Conservation (phyloP, 2,888 invertebrate genomes). For the Scaptomyza polygonia region DNA sequence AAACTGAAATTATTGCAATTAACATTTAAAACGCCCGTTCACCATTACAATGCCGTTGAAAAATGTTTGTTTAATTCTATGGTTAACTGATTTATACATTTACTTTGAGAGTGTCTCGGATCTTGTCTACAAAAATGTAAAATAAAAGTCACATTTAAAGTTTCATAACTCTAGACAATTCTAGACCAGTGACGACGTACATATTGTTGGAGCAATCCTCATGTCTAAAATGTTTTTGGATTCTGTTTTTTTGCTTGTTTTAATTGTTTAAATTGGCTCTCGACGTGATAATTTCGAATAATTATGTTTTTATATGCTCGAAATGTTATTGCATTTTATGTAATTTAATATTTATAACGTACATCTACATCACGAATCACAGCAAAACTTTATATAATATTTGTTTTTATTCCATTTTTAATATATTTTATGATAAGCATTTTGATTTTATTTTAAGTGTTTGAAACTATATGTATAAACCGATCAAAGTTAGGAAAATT, state of each 20-base stretch:
- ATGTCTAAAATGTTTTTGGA: slow-evolving; percentile 69
- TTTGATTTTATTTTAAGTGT: slow-evolving; percentile 42
- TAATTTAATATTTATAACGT: slow-evolving; percentile 83
- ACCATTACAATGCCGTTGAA: slow-evolving; percentile 76
- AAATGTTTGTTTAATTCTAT: slow-evolving; percentile 73
- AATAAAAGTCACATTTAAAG: slow-evolving; percentile 76
- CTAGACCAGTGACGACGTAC: slow-evolving; percentile 71
- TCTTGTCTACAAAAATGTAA: slow-evolving; percentile 74
- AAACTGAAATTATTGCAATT: slow-evolving; percentile 72
- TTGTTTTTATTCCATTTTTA: slow-evolving; percentile 43
- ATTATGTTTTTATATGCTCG: slow-evolving; percentile 64
- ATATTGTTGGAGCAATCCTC: slow-evolving; percentile 68
- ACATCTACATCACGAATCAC: slow-evolving; percentile 80
- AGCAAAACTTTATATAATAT: slow-evolving; percentile 83
- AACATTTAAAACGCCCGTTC: slow-evolving; percentile 74
- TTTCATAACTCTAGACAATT: slow-evolving; percentile 72
- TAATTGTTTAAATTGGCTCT: slow-evolving; percentile 39
- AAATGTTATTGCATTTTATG: slow-evolving; percentile 75
- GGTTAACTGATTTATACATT: slow-evolving; percentile 77
- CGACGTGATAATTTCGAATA: slow-evolving; percentile 71
- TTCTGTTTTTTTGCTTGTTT: slow-evolving; percentile 34
- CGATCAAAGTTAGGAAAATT: slow-evolving; percentile 24
- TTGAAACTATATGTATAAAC: slow-evolving; percentile 32
- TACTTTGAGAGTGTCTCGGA: slow-evolving; percentile 67
- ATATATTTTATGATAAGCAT: slow-evolving; percentile 62